phyloP scores from a whole-genome alignment of 2,797 vertebrate species.

The Scleropages formosus region DNA sequence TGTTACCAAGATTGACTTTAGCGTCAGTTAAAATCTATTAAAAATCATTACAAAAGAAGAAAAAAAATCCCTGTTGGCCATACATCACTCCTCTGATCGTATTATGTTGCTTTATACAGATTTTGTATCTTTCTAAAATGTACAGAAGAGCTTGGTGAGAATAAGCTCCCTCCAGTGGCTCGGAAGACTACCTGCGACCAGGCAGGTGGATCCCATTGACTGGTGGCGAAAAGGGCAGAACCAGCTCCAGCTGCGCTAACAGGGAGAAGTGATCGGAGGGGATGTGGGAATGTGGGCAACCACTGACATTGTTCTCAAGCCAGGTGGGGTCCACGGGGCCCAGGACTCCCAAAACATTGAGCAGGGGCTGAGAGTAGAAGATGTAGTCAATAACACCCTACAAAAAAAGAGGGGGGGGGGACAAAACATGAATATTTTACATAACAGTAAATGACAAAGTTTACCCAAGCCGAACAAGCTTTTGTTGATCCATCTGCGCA shows the following conservation, averaged over 20 bases:
- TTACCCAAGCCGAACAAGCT: too few relatives aligned
- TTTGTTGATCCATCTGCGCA: too few relatives aligned
- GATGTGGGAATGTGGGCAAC: slow-evolving; percentile 95
- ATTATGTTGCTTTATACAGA: slow-evolving; percentile 72
- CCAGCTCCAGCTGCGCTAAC: slow-evolving; percentile 96
- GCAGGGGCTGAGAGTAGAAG: slow-evolving; percentile 97
- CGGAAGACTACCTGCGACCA: slow-evolving; percentile 90
- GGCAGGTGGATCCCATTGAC: slow-evolving; percentile 95
- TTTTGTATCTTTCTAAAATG: slow-evolving; percentile 61
- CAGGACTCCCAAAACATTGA: slow-evolving; percentile 93
- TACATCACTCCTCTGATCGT: slow-evolving; percentile 74
- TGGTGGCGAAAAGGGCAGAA: slow-evolving; percentile 87
- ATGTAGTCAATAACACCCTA: slow-evolving; percentile 99
- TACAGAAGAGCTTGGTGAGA: slow-evolving; percentile 58
- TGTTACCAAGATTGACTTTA: slow-evolving; percentile 72
- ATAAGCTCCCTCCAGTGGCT: slow-evolving; percentile 56
- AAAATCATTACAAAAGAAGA: slow-evolving; percentile 55
- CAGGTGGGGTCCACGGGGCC: slow-evolving; percentile 95
- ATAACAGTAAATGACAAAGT: too few relatives aligned
- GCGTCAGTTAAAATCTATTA: slow-evolving; percentile 65
- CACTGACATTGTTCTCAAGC: slow-evolving; percentile 96
- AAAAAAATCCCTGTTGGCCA: slow-evolving; percentile 83
- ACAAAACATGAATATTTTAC: too few relatives aligned
- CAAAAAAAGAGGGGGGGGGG: slow-evolving; percentile 17
- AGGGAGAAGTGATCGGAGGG: slow-evolving; percentile 99